These are phyloP conservation scores for Mycalesis mineus DNA, from an alignment of 2,888 invertebrate genomes.

Conservation along the genomic window DNA sequence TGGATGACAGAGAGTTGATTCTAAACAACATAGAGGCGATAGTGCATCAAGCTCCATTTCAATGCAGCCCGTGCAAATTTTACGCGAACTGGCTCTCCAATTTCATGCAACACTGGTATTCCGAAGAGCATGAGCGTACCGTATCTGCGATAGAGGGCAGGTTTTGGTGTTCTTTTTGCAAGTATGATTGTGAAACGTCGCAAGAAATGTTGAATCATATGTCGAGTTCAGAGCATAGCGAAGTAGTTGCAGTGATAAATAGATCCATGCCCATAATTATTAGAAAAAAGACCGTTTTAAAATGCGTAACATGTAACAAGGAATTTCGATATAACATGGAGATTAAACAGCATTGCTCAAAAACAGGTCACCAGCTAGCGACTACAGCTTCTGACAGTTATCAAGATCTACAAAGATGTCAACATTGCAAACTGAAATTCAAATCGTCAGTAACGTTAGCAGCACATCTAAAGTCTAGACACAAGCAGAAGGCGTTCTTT, in stretches of 20 bases:
- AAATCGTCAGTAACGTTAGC: slow-evolving; percentile 82
- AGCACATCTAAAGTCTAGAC: slow-evolving; percentile 81
- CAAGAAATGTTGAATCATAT: slow-evolving; percentile 84
- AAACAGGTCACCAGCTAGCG: slow-evolving; percentile 68
- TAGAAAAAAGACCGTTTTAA: slow-evolving; percentile 80
- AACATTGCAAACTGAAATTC: slow-evolving; percentile 77
- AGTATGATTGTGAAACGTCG: slow-evolving; percentile 81
- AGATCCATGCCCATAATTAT: slow-evolving; percentile 89
- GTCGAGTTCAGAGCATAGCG: slow-evolving; percentile 81
- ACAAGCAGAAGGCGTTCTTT: slow-evolving; percentile 79
- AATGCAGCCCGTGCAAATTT: slow-evolving; percentile 90
- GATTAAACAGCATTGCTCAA: slow-evolving; percentile 79
- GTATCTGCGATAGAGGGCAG: slow-evolving; percentile 75
- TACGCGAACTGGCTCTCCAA: slow-evolving; percentile 87
- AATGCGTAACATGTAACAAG: slow-evolving; percentile 82
- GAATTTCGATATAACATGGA: slow-evolving; percentile 87
- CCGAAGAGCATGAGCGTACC: slow-evolving; percentile 77
- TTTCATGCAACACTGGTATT: slow-evolving; percentile 86
- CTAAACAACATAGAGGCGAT: slow-evolving; percentile 87
- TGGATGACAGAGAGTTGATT: slow-evolving; percentile 79
- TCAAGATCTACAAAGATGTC: slow-evolving; percentile 81
- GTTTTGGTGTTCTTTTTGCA: slow-evolving; percentile 86
- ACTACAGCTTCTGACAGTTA: slow-evolving; percentile 81
- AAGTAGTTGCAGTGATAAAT: slow-evolving; percentile 86
- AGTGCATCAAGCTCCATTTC: slow-evolving; percentile 89